Evolutionary conservation across 2,888 invertebrate species (phyloP).

Genomic region (Allygus modestus): DNA sequence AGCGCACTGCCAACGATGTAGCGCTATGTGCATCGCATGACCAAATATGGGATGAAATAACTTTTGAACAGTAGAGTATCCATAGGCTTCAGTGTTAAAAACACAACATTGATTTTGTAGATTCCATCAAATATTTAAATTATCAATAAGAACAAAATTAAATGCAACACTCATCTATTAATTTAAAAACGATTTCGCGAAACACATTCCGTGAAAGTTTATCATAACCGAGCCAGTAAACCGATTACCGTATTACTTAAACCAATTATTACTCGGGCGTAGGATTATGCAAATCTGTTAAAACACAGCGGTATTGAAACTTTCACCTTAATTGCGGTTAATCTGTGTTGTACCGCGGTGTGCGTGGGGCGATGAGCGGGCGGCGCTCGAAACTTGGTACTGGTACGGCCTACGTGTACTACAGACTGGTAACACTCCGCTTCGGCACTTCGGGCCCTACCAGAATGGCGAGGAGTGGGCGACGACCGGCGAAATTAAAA

Average conservation of each 20-base stretch:
- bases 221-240: background rate
- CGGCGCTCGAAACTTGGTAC: no score
- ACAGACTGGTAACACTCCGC: background rate
- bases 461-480: background rate
- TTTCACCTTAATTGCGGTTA: conserved; percentile 16
- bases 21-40: no score
- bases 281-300: conserved; percentile 4
- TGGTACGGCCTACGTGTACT: background rate
- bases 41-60: no score
- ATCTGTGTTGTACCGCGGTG: background rate
- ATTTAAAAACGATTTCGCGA: no score
- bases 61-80: no score
- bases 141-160: no score
- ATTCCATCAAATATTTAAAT: no score
- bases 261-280: conserved; percentile 6
- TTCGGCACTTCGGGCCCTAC: background rate
- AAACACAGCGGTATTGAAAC: background rate
- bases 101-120: no score
- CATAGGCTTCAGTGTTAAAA: no score
- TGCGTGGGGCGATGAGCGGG: background rate
- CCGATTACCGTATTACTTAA: background rate
- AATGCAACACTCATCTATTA: no score
- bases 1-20: no score
- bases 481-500: background rate
- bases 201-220: background rate